phyloP scores from a whole-genome alignment of 2,888 invertebrate species.

The Sarcophaga rosellei region DNA sequence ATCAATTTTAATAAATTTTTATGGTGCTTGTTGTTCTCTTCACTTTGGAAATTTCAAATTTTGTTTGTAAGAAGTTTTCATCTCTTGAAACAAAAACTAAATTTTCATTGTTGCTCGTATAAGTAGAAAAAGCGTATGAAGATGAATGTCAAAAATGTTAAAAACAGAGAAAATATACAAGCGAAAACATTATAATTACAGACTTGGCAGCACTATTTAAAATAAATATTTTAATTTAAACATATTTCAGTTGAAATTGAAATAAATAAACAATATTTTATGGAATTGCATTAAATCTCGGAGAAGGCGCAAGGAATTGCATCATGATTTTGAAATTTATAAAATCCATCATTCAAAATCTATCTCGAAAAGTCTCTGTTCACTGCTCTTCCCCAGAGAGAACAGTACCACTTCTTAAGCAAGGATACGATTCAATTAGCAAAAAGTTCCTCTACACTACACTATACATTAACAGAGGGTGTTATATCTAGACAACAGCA shows the following conservation, averaged over 20 bases:
- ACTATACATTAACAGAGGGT: too few relatives aligned
- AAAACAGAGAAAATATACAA: not conserved
- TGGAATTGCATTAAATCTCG: too few relatives aligned
- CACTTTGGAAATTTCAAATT: constrained; percentile 7
- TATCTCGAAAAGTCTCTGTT: too few relatives aligned
- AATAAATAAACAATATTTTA: too few relatives aligned
- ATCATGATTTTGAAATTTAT: too few relatives aligned
- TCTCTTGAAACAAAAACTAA: constrained; percentile 53
- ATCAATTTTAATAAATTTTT: not conserved
- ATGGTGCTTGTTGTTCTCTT: not conserved
- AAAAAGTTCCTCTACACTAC: too few relatives aligned
- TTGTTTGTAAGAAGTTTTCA: constrained; percentile 44
- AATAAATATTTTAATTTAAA: not conserved
- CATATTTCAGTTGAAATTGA: not conserved
- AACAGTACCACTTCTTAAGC: too few relatives aligned
- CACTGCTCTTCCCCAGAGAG: too few relatives aligned
- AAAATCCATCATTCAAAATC: too few relatives aligned
- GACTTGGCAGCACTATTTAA: constrained; percentile 14
- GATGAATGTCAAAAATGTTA: constrained; percentile 52
- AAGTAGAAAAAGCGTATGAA: constrained; percentile 27
- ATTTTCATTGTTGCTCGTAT: constrained; percentile 65
- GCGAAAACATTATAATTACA: not conserved
- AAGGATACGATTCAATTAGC: too few relatives aligned
- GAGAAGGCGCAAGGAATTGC: too few relatives aligned
- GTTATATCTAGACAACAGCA: too few relatives aligned